Evolutionary conservation across 1,140 invertebrate species (phyloP), one percentile per base, ranked within the genome.

Genomic region (Drosophila busckii): DNA sequence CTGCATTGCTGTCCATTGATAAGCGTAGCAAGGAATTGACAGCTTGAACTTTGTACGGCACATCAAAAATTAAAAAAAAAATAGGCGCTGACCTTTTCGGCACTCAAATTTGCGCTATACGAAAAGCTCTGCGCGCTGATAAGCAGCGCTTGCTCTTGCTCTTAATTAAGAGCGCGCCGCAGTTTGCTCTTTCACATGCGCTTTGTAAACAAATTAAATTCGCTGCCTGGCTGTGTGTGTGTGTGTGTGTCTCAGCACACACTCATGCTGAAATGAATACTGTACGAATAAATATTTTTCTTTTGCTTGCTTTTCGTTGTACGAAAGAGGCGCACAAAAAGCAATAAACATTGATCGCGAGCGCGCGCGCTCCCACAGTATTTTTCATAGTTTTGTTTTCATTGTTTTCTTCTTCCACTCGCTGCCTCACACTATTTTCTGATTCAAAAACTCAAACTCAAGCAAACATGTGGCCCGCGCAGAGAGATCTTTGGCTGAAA

Each of bases 31-130:
- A 52, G 34, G n/a, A n/a, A 64, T 58, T 73, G 68, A 69, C 58
- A 38, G 50, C 58, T 42, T 61, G 50, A 80, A 80, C 63, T 73
- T 62, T 65, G 52, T 44, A 49, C 44, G 37, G n/a, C n/a, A n/a
- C n/a, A n/a, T n/a, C n/a, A n/a, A n/a, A n/a, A n/a, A n/a, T n/a
- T n/a, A n/a, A n/a, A n/a, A n/a, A n/a, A n/a, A n/a, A n/a, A n/a
- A n/a, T n/a, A n/a, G n/a, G n/a, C n/a, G n/a, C n/a, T n/a, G n/a
- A n/a, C n/a, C n/a, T n/a, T n/a, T n/a, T n/a, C n/a, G n/a, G n/a
- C n/a, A n/a, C n/a, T n/a, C n/a, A n/a, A n/a, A n/a, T n/a, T n/a
- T n/a, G n/a, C n/a, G n/a, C n/a, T n/a, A n/a, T n/a, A n/a, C n/a
- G n/a, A n/a, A n/a, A n/a, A n/a, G n/a, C n/a, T n/a, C n/a, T n/a